Evolutionary conservation across 2,113 vertebrate genomes (phyloP).

Genomic region (Anthoscopus minutus): DNA sequence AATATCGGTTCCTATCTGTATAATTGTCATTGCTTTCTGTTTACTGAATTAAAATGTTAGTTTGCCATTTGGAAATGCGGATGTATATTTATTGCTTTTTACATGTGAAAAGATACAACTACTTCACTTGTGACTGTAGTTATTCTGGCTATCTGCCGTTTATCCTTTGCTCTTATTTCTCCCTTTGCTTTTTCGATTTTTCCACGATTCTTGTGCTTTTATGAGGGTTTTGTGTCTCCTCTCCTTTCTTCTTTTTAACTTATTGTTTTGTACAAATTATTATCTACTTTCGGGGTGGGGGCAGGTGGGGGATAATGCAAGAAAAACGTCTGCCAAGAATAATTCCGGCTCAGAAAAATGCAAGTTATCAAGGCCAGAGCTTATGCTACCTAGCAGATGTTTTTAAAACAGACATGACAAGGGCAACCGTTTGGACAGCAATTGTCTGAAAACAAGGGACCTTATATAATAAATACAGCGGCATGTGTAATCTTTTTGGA

Average conservation of each 20-base stretch:
- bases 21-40: not conserved
- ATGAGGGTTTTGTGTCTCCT: not conserved
- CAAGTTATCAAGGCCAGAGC: not conserved
- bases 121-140: not conserved
- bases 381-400: not conserved
- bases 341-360: not conserved
- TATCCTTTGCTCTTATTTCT: not conserved
- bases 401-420: not conserved
- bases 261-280: not conserved
- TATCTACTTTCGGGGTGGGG: not conserved
- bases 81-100: not conserved
- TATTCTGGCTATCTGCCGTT: not conserved
- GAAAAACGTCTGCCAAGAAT: not conserved
- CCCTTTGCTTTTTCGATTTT: not conserved
- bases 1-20: not conserved
- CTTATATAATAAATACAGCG: not conserved
- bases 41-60: not conserved
- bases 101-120: not conserved
- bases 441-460: not conserved
- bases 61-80: not conserved
- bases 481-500: not conserved
- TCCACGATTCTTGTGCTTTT: not conserved
- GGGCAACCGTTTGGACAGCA: not conserved
- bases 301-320: not conserved
- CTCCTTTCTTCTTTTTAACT: not conserved